Evolutionary conservation across 2,113 vertebrate genomes (phyloP), one percentile per base, ranked within the genome.

Genomic region (Aramus guarauna): DNA sequence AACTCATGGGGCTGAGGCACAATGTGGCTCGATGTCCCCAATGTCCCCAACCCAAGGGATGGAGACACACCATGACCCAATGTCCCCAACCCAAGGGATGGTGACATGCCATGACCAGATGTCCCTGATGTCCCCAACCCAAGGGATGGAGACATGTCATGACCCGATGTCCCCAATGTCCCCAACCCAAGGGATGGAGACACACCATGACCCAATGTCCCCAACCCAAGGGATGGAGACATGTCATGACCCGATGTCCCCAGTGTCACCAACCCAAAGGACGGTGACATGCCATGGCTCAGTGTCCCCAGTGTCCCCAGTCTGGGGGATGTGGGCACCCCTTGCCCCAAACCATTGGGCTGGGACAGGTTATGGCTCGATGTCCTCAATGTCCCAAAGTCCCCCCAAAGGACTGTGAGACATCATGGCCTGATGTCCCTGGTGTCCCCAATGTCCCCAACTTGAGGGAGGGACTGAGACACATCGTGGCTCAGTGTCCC

Each of bases 41-140:
- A 2, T 0, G n/a, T 59, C 6, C 79, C 66, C 55, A 34, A 26
- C 48, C 1, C 23, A 10, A 1, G 60, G 37, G 48, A 2, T 7
- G 2, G 76, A n/a, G 76, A 3, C 60, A n/a, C 8, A 2, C 11
- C 4, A 5, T 53, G 69, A 9, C 69, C 6, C 6, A 3, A n/a
- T 17, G 64, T 47, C 23, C 52, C 55, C 34, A 30, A 23, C 43
- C 47, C 47, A 9, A 26, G 3, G 37, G 48, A 26, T 43, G 41
- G 73, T 27, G 55, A 36, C 55, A 21, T 11, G 12, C 32, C 72
- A 24, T 26, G 66, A 8, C 22, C 22, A 6, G 7, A 47, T 48
- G 78, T 58, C 64, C 78, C 62, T 24, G 9, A 2, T 0, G 26
- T 58, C 15, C 78, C 63, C 64, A 32, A 24, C 47, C 1, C 22